A percentile compares a stretch with the other conserved stretches of the same genome.
Conservation (phyloP, 2,113 vertebrate genomes). For the Trogon surrucura region DNA sequence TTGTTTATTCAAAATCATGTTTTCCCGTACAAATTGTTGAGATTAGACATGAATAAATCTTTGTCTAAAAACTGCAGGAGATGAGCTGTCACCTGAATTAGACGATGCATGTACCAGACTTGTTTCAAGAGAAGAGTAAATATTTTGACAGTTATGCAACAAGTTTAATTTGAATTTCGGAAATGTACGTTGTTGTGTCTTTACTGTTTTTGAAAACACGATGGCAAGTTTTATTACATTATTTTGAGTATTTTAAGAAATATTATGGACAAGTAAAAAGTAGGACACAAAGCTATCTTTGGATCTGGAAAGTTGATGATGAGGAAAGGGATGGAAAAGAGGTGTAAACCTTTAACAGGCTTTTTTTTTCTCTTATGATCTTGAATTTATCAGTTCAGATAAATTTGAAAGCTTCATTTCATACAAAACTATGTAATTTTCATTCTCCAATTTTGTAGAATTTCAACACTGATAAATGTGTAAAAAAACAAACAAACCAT, state of each 20-base stretch:
- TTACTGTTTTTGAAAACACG: not conserved
- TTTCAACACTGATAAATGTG: not conserved
- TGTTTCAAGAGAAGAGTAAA: not conserved
- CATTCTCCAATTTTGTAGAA: not conserved
- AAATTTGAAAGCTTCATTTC: not conserved
- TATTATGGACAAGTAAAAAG: not conserved
- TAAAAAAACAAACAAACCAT: not conserved
- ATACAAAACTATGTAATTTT: not conserved
- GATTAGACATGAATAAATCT: not conserved
- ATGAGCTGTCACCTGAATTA: not conserved
- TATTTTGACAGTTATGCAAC: not conserved
- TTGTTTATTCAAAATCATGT: not conserved
- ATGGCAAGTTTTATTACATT: accelerated
- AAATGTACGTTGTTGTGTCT: not conserved
- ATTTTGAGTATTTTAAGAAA: not conserved
- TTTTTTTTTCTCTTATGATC: not conserved
- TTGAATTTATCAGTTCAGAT: not conserved
- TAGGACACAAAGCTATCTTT: not conserved
- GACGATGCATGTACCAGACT: not conserved
- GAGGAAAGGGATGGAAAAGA: not conserved
- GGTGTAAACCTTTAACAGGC: not conserved
- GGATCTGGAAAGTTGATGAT: not conserved
- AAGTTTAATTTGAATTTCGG: not conserved
- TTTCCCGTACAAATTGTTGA: not conserved
- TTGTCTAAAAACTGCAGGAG: not conserved